Evolutionary conservation across 2,113 vertebrate genomes (phyloP), one percentile per base, ranked within the genome.

Genomic region (Arvicanthis niloticus): DNA sequence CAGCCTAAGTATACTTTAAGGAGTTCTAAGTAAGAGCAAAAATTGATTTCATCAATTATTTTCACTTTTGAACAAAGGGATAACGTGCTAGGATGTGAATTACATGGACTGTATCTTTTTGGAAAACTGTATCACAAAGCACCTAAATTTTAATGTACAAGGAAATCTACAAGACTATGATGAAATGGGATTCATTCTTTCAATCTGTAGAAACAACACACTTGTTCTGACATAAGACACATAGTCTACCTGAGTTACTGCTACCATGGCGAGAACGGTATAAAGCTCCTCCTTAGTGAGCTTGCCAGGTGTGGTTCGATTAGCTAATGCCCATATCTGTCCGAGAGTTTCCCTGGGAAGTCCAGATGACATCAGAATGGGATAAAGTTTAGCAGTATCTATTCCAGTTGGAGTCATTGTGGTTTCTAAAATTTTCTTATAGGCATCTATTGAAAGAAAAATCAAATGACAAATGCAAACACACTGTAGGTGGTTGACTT

Each of bases 261-360:
- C 99, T 85, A 99, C 99, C 98, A 99, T 99, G 65, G 99, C 99
- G 89, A 99, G 99, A 80, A 99, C 99, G 0, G 98, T 98, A 88
- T 99, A 99, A 48, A 99, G 99, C 98, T 99, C 99, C 98, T 99
- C 99, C 97, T 99, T 99, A 51, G 99, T 99, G 86, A 99, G 99
- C 98, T 99, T 99, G 78, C 99, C 99, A 0, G 99, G 99, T 21
- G 99, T 99, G 53, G 99, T 99, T 88, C 99, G 99, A 98, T 99
- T 99, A 98, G 99, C 99, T 89, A 99, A 91, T 8, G 99, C 99
- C 99, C 99, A 99, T 93, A 99, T 99, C 97, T 99, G 99, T 31
- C 99, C 99, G 77, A 99, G 98, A 0, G 99, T 99, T 98, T 99
- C 99, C 65, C 99, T 98, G 96, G 99, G 99, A 98, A 99, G 99